Percentiles rank a stretch among this genome's conserved stretches.
phyloP scores from a whole-genome alignment of 2,113 vertebrate species.

The Phyllopteryx taeniolatus region DNA sequence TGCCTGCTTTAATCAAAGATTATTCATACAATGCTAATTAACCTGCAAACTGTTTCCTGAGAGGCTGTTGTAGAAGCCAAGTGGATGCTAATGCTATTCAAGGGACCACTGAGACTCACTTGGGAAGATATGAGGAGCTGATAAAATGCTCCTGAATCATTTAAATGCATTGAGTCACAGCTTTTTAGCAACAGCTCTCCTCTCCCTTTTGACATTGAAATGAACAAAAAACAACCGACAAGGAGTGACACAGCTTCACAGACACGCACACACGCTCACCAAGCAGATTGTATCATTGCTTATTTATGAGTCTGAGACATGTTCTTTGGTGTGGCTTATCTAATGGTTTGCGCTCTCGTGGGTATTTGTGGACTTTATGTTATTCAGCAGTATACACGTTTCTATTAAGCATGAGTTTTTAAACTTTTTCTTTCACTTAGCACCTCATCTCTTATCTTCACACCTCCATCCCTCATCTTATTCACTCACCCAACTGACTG shows the following conservation, averaged over 20 bases:
- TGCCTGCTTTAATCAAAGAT: not conserved
- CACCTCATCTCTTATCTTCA: not conserved
- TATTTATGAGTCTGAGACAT: slow-evolving; percentile 45
- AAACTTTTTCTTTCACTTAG: slow-evolving; percentile 6
- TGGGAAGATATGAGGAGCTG: not conserved
- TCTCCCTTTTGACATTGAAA: not conserved
- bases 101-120: not conserved
- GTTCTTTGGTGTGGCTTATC: slow-evolving; percentile 33
- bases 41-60: not conserved
- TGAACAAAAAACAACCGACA: not conserved
- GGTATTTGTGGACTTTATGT: slow-evolving; percentile 36
- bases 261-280: slow-evolving; percentile 18
- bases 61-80: not conserved
- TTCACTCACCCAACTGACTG: slow-evolving; percentile 3
- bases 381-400: slow-evolving; percentile 9
- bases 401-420: not conserved
- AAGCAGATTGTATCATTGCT: slow-evolving; percentile 19
- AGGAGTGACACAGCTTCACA: slow-evolving; percentile 9
- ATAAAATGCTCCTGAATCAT: slow-evolving; percentile 10
- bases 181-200: not conserved
- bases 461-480: not conserved
- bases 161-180: not conserved
- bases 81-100: not conserved
- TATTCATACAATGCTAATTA: not conserved
- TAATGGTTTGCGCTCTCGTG: slow-evolving; percentile 30